Percentiles rank a stretch among this genome's conserved stretches.
Conservation (phyloP, 2,797 vertebrate genomes). For the Cephalopachus bancanus region DNA sequence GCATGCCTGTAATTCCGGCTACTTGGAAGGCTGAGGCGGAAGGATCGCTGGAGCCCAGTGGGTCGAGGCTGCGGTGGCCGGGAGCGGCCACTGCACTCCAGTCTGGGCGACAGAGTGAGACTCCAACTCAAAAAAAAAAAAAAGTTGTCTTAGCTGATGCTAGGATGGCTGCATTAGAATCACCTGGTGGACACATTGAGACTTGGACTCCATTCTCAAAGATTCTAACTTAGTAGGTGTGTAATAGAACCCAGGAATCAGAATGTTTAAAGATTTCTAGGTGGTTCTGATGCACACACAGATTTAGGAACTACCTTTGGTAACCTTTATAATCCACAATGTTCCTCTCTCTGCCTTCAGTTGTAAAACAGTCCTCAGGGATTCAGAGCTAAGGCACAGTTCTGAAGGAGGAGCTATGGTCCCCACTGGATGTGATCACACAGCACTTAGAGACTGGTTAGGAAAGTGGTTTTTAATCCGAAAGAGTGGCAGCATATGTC, state of each 20-base stretch:
- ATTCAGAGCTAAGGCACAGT: conserved; percentile 1
- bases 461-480: conserved; percentile 44
- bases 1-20: no score
- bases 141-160: neutral
- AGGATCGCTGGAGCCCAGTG: no score
- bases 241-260: conserved; percentile 4
- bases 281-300: neutral
- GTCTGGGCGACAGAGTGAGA: no score
- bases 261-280: conserved; percentile 23
- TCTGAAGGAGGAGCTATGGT: conserved; percentile 35
- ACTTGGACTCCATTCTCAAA: neutral
- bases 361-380: conserved; percentile 44
- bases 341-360: neutral
- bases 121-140: neutral
- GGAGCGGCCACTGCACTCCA: no score
- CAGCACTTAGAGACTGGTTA: conserved; percentile 14
- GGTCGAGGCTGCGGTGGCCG: no score
- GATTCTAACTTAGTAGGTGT: neutral
- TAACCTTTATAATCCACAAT: neutral
- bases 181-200: neutral
- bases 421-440: neutral
- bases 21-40: no score
- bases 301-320: conserved; percentile 19
- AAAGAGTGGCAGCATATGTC: neutral
- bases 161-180: neutral